These are phyloP conservation scores for Rachycentron canadum DNA, from an alignment of 2,797 vertebrate species.

Conservation along the genomic window DNA sequence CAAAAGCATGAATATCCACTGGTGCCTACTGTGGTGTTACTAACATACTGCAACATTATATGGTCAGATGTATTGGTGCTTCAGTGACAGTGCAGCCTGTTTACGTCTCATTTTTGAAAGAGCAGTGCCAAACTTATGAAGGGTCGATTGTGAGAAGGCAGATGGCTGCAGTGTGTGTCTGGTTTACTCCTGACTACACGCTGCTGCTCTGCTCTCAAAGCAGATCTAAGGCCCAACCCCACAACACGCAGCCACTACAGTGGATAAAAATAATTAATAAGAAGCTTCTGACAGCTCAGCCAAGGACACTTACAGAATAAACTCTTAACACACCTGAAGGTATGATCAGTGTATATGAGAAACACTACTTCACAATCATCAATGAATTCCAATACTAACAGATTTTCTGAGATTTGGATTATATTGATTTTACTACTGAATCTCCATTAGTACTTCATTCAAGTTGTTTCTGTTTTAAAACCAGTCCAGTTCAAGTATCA, in stretches of 20 bases:
- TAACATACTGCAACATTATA: neutral
- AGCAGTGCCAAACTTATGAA: neutral
- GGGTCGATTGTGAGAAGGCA: neutral
- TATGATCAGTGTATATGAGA: neutral
- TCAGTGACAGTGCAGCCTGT: neutral
- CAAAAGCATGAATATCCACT: slow-evolving; percentile 11
- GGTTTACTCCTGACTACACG: neutral
- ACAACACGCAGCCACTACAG: slow-evolving; percentile 6
- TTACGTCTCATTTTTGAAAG: neutral
- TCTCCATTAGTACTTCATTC: neutral
- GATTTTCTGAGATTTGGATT: neutral
- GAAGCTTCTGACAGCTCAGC: slow-evolving; percentile 39
- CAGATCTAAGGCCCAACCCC: slow-evolving; percentile 7
- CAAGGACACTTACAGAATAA: slow-evolving; percentile 65
- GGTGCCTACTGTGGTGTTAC: neutral
- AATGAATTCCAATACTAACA: neutral
- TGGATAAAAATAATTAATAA: slow-evolving; percentile 52
- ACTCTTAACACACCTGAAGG: neutral
- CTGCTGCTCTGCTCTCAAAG: neutral
- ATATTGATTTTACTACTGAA: neutral
- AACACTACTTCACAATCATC: neutral
- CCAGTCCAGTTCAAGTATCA: neutral
- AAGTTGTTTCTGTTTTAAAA: neutral
- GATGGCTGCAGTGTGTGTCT: neutral
- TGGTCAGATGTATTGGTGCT: neutral